Evolutionary conservation across 2,113 vertebrate species (phyloP), one percentile per base, ranked within the genome.

Genomic region (Scatophagus argus): DNA sequence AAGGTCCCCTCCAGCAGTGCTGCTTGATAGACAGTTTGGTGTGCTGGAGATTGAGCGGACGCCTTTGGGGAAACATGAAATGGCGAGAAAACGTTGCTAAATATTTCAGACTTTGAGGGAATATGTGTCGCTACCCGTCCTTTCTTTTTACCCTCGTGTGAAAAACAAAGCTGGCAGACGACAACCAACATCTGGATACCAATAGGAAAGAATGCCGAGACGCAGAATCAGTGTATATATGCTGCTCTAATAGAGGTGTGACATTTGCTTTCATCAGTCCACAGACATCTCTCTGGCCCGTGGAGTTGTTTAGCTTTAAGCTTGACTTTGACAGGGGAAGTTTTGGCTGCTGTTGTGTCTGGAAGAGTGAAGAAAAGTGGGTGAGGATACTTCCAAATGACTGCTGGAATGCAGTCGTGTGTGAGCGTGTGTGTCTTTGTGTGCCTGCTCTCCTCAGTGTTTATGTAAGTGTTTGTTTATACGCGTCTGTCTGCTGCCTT

Each of bases 331-430:
- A 81, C 58, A 43, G 73, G 85, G 81, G 79, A 89, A 61, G 82
- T 86, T 90, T 80, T 84, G 84, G 77, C 77, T 85, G 66, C 73
- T 93, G 91, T 93, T 93, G 88, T 92, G 93, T 94, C 92, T 94
- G 87, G 86, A 19, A 63, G 60, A 51, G 61, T 8, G 70, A 81
- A 88, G 82, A 79, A 69, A 91, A 92, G 83, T 84, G 80, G 83
- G 88, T 62, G 88, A 89, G 87, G 89, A 84, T 77, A 32, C 76
- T 85, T 90, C 59, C 81, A 74, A 77, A 81, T 12, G 66, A 86
- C 79, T 87, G 69, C 87, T 81, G 93, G 88, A 89, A 89, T 93
- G 94, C 71, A 38, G 82, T 88, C 78, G 75, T 88, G 81, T 86
- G 84, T 78, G 55, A 61, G 77, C 47, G 61, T 82, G 80, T 79